Conservation (phyloP, 2,888 invertebrate species). For the Drosophila austrosaltans region DNA sequence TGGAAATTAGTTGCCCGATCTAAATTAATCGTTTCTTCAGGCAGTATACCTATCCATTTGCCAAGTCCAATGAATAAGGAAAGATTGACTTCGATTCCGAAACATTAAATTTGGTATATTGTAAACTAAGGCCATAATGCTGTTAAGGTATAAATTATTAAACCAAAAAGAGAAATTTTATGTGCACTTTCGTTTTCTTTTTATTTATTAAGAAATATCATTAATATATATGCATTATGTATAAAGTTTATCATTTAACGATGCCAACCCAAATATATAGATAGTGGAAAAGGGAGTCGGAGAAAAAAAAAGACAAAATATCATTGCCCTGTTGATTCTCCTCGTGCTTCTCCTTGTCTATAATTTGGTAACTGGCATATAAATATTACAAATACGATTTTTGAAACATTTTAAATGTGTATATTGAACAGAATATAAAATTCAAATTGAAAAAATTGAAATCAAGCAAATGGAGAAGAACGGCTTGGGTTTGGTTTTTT, state of each 20-base stretch:
- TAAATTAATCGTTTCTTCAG: too few species aligned
- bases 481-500: neutral
- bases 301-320: neutral
- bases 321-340: neutral
- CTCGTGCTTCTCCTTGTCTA: neutral
- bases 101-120: too few species aligned
- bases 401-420: constrained; percentile 55
- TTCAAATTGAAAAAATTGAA: constrained; percentile 16
- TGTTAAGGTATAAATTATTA: neutral
- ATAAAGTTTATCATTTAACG: constrained; percentile 66
- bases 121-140: too few species aligned
- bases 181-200: constrained; percentile 48
- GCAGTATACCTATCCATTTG: too few species aligned
- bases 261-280: constrained; percentile 25
- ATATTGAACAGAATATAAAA: constrained; percentile 42
- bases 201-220: constrained; percentile 75
- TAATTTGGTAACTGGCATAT: constrained; percentile 31
- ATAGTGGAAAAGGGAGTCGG: neutral
- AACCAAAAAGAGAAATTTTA: neutral
- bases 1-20: too few species aligned
- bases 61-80: too few species aligned
- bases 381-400: constrained; percentile 68
- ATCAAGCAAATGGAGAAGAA: constrained; percentile 45
- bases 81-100: too few species aligned
- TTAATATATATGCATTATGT: constrained; percentile 74